Evolutionary conservation across 2,888 invertebrate genomes (phyloP).

Genomic region (Aleiodes leptofemur): DNA sequence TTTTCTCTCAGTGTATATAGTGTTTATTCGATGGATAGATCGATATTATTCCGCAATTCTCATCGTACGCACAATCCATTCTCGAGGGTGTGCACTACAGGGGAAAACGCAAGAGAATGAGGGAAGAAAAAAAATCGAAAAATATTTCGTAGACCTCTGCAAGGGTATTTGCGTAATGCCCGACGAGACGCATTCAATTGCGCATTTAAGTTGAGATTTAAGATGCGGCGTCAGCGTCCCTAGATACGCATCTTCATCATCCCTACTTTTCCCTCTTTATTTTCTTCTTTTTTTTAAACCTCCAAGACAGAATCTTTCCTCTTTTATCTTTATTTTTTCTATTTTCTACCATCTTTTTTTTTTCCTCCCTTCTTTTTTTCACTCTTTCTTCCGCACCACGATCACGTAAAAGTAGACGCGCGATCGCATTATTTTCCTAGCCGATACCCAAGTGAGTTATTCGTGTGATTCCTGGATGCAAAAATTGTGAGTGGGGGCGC

Average conservation of each 20-base stretch:
- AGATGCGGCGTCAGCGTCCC: slow-evolving; percentile 52
- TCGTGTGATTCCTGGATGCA: slow-evolving; percentile 48
- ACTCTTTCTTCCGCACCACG: slow-evolving; percentile 25
- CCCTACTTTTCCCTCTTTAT: slow-evolving; percentile 36
- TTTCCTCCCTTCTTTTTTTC: slow-evolving; percentile 18
- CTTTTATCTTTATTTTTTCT: background rate
- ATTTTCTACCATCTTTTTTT: background rate
- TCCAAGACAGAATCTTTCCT: slow-evolving; percentile 14
- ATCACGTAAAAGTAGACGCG: slow-evolving; percentile 48
- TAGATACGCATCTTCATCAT: slow-evolving; percentile 56
- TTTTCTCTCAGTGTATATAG: no score
- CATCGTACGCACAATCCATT: no score
- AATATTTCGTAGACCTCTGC: slow-evolving; percentile 14
- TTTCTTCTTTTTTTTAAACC: background rate
- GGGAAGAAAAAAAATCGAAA: slow-evolving; percentile 13
- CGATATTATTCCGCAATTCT: no score
- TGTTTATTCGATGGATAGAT: no score
- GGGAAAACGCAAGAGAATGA: no score
- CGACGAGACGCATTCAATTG: slow-evolving; percentile 53
- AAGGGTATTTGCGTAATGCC: slow-evolving; percentile 29
- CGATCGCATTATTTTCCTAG: slow-evolving; percentile 53
- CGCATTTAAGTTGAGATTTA: slow-evolving; percentile 57
- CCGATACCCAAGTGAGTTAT: slow-evolving; percentile 51
- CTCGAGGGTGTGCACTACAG: background rate
- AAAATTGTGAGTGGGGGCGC: slow-evolving; percentile 33